Base-by-base conservation (phyloP, 2,113 vertebrate genomes). In the Jaculus jaculus region DNA sequence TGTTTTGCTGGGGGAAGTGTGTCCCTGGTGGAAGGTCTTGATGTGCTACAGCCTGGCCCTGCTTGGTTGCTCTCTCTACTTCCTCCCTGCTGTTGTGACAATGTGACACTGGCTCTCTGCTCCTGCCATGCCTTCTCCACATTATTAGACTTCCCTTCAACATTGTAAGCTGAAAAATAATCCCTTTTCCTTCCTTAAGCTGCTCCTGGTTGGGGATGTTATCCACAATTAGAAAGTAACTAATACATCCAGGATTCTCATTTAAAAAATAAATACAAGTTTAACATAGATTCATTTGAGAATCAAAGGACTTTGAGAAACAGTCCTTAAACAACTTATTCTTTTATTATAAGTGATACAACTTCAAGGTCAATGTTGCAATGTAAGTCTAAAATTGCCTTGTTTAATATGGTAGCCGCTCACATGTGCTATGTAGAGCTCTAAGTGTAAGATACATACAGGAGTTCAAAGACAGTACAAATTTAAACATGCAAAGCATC, bases 401-500 rank as follows among this genome's bases (percentile, higher is more conserved):
- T 71, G 4, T 37, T 82, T 47, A 42, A 4, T 7, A 12, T 18
- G 18, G 73, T 69, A 58, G 17, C 39, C n/a, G 58, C 65, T 54
- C 18, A 32, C 12, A 61, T 26, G 12, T 79, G 10, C 72, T 72
- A 89, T n/a, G 3, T 32, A n/a, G 18, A 32, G 34, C 23, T 91
- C 12, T 81, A 37, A 42, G 28, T 81, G 5, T 37, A 73, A 72
- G 87, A 86, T n/a, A 34, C 6, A 63, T 61, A 39, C 7, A 73
- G 8, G 37, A 73, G 72, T 92, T 94, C 69, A 91, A 92, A 92
- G 65, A 89, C 60, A 30, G 16, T 30, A 30, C 20, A 90, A 26
- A 88, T 23, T 92, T 58, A 26, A 79, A 65, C 60, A 75, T 28
- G 6, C 23, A 83, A 89, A 81, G 34, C 8, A 63, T 79, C 54